Base-by-base conservation (phyloP, 2,113 vertebrate genomes). In the Cisticola juncidis region DNA sequence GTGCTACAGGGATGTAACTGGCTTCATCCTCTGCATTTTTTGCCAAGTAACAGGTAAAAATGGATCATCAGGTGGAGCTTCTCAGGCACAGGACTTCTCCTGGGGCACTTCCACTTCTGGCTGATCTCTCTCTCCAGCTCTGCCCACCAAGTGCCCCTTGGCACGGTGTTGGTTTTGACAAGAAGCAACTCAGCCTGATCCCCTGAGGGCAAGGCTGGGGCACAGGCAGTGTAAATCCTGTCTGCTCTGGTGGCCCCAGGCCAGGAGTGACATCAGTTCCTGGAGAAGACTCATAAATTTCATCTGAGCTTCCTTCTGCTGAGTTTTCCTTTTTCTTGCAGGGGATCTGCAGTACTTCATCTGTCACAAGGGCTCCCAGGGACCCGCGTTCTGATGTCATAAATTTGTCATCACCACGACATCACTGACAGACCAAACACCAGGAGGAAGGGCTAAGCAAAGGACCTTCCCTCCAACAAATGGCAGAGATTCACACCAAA, bases 211-310 rank as follows among this genome's bases (percentile, higher is more conserved):
- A 25, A 64, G 35, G 12, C n/a, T 51, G 2, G 1, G 14, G 48
- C 71, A 57, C 36, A n/a, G 14, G 33, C 64, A 81, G 23, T 0
- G 0, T 70, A 88, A 95, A 92, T 71, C 48, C 71, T 42, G 25
- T 12, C 29, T 48, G 65, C 69, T 44, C 10, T 6, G 28, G 28
- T 47, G 65, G 88, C 53, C 31, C 47, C 35, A 17, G n/a, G 57
- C 90, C 85, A 86, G 61, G 24, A 60, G 12, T 48, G 66, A 76
- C 28, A 6, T 48, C 1, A 0, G 24, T 76, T 81, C 71, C 57
- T 57, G 60, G 14, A 77, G 50, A 69, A 53, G 42, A 65, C n/a
- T 54, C 84, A 92, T 92, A 84, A 84, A 94, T 93, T 77, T 60
- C 40, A 48, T 20, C 40, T 1, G 4, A 35, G n/a, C 53, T 81